Conservation (phyloP, 2,888 invertebrate genomes). For the Busseola fusca region DNA sequence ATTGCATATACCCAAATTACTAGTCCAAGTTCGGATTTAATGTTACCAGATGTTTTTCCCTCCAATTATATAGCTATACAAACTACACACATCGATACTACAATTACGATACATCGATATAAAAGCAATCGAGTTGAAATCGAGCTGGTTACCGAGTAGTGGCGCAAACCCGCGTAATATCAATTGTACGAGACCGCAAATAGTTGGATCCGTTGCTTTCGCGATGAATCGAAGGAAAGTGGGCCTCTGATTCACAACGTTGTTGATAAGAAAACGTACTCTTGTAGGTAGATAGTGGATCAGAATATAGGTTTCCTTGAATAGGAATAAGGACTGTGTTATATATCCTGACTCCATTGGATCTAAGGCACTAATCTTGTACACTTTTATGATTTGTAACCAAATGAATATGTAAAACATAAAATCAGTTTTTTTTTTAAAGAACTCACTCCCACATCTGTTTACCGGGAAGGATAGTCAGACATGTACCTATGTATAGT, state of each 20-base stretch:
- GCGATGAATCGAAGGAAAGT: constrained; percentile 82
- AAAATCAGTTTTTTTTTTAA: too few species aligned
- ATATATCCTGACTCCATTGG: neutral
- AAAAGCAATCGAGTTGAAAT: constrained; percentile 63
- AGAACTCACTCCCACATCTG: too few species aligned
- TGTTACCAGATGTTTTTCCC: constrained; percentile 18
- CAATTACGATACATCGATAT: constrained; percentile 61
- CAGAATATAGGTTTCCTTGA: neutral
- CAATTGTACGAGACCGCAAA: constrained; percentile 86
- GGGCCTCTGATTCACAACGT: constrained; percentile 77
- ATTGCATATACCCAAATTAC: constrained; percentile 15
- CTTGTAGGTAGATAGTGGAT: constrained; percentile 19
- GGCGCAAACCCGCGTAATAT: constrained; percentile 80
- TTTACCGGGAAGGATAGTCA: neutral
- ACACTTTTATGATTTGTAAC: neutral
- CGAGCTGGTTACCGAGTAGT: constrained; percentile 61
- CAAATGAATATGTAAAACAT: too few species aligned
- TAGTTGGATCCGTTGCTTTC: constrained; percentile 83
- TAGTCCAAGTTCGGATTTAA: constrained; percentile 22
- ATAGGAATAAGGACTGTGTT: neutral
- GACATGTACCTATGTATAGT: neutral
- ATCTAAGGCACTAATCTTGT: neutral
- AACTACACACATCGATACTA: constrained; percentile 44
- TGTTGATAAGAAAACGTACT: constrained; percentile 73
- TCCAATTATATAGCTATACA: constrained; percentile 49